A percentile compares a stretch with the other conserved stretches of the same genome.
These are phyloP conservation scores for Ophraella communa DNA, from an alignment of 2,888 invertebrate species.

Conservation along the genomic window DNA sequence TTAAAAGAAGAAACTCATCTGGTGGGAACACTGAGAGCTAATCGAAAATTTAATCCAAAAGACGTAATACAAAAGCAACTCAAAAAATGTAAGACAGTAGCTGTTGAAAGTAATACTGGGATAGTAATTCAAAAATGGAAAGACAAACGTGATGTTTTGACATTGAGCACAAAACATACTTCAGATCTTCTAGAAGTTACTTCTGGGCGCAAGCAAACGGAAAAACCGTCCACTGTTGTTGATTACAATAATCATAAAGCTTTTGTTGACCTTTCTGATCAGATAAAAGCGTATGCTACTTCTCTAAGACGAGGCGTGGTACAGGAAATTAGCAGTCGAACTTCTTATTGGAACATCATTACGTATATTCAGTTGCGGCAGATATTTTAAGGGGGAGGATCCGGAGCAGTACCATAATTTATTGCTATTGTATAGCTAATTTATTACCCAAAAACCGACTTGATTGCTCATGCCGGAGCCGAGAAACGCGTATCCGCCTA, in stretches of 20 bases:
- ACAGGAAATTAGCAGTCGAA: conserved; percentile 45
- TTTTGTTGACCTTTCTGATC: conserved; percentile 46
- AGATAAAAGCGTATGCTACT: conserved; percentile 41
- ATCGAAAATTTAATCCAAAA: background rate
- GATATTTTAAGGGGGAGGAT: background rate
- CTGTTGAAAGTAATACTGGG: no score
- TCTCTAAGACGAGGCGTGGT: conserved; percentile 45
- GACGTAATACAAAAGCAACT: no score
- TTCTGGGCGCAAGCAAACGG: conserved; percentile 30
- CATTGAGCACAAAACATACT: conserved; percentile 30
- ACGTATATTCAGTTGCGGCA: background rate
- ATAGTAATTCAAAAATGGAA: no score
- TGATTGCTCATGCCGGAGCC: no score
- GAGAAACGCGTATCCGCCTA: no score
- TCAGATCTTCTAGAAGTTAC: conserved; percentile 34
- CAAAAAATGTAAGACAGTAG: no score
- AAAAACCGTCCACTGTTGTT: conserved; percentile 39
- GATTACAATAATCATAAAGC: conserved; percentile 45
- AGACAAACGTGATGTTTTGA: conserved; percentile 47
- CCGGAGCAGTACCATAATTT: background rate
- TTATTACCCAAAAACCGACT: background rate
- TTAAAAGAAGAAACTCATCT: background rate
- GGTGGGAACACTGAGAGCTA: background rate
- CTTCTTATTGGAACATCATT: conserved; percentile 33
- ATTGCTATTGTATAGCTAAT: background rate